phyloP scores from a whole-genome alignment of 23 tunicate genomes.

The Ascidia mentula region DNA sequence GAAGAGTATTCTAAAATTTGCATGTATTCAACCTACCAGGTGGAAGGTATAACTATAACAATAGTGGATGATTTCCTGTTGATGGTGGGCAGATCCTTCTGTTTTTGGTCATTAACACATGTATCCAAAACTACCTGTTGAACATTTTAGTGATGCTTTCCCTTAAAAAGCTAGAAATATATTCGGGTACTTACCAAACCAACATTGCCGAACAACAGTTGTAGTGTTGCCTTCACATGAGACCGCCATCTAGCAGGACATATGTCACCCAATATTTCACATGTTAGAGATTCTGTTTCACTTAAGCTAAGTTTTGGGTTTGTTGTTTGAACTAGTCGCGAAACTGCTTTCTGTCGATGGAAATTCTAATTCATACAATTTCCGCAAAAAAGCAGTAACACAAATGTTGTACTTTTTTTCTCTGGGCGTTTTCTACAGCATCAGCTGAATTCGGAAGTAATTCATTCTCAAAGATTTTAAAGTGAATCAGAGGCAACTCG shows the following conservation, averaged over 20 bases:
- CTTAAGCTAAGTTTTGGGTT: conserved; percentile 29
- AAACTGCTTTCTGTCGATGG: conserved; percentile 51
- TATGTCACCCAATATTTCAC: conserved; percentile 52
- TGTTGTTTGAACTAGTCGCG: conserved; percentile 38
- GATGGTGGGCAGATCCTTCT: conserved; percentile 17
- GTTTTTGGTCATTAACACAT: conserved; percentile 29
- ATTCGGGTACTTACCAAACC: conserved; percentile 29
- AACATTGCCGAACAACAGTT: conserved; percentile 48
- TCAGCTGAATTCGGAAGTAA: conserved; percentile 21
- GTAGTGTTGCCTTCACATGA: conserved; percentile 54
- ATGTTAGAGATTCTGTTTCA: conserved; percentile 34
- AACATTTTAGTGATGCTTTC: not conserved
- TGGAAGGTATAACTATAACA: conserved; percentile 42
- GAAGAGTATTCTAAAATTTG: too few relatives aligned
- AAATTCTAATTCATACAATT: too few relatives aligned
- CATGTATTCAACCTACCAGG: too few relatives aligned
- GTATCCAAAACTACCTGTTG: conserved; percentile 52
- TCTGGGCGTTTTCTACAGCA: conserved; percentile 29
- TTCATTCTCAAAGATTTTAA: conserved; percentile 28
- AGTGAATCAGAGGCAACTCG: conserved; percentile 44
- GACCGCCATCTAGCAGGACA: conserved; percentile 67
- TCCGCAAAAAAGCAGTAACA: not conserved
- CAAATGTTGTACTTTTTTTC: conserved; percentile 25
- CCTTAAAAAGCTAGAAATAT: not conserved
- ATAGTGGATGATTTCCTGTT: conserved; percentile 28